phyloP scores from a whole-genome alignment of 2,113 vertebrate genomes.

The Antigone vipio region DNA sequence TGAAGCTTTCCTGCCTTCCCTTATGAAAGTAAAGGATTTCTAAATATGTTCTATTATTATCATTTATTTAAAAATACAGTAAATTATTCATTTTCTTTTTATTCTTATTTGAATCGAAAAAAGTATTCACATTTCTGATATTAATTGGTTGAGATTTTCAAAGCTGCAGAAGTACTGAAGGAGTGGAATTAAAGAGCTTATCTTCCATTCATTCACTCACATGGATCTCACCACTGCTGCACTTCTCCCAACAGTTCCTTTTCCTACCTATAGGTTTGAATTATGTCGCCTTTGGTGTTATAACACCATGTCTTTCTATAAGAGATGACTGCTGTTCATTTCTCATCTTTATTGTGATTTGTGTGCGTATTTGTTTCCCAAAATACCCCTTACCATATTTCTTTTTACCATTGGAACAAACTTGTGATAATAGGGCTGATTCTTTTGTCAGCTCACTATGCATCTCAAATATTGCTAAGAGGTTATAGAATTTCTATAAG shows the following conservation, averaged over 20 bases:
- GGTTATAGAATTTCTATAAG: not conserved
- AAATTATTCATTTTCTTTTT: not conserved
- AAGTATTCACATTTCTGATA: not conserved
- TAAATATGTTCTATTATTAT: not conserved
- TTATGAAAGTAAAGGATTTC: conserved; percentile 9
- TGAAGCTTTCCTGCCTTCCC: not conserved
- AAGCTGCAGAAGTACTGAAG: not conserved
- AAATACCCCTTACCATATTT: not conserved
- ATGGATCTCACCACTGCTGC: not conserved
- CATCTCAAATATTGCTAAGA: not conserved
- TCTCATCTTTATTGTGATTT: not conserved
- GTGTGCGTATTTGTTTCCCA: not conserved
- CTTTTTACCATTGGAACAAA: not conserved
- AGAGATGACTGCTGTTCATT: not conserved
- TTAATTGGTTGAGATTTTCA: not conserved
- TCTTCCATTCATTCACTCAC: not conserved
- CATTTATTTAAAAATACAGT: not conserved
- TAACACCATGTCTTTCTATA: not conserved
- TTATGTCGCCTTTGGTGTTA: not conserved
- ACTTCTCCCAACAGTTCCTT: not conserved
- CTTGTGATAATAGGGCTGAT: not conserved
- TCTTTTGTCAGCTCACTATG: not conserved
- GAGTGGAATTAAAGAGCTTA: not conserved
- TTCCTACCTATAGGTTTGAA: not conserved
- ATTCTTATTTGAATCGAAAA: not conserved